phyloP scores from a whole-genome alignment of 2,797 vertebrate genomes.

The Helostoma temminkii region DNA sequence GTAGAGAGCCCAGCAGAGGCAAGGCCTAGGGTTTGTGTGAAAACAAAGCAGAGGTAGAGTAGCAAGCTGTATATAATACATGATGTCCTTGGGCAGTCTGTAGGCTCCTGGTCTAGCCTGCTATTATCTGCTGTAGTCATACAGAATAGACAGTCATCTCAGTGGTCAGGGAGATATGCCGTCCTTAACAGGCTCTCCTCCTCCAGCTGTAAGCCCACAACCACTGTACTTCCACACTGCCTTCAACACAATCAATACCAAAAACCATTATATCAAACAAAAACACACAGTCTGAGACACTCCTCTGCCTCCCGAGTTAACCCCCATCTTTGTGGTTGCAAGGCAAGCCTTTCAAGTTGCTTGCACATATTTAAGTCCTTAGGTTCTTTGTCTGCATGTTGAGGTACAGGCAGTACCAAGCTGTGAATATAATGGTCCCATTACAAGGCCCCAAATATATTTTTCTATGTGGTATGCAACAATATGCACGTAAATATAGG shows the following conservation, averaged over 20 bases:
- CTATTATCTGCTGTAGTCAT: slow-evolving; percentile 82
- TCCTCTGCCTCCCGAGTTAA: slow-evolving; percentile 82
- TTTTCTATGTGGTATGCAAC: slow-evolving; percentile 44
- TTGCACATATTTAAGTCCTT: slow-evolving; percentile 80
- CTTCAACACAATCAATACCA: slow-evolving; percentile 82
- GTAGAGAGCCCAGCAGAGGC: slow-evolving; percentile 68
- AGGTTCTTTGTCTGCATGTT: slow-evolving; percentile 81
- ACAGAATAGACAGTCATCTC: slow-evolving; percentile 78
- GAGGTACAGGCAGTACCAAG: slow-evolving; percentile 71
- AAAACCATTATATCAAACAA: slow-evolving; percentile 81
- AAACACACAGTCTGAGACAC: slow-evolving; percentile 77
- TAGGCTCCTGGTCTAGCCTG: slow-evolving; percentile 82
- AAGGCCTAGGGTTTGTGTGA: slow-evolving; percentile 76
- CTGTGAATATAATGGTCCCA: slow-evolving; percentile 80
- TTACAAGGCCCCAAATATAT: slow-evolving; percentile 70
- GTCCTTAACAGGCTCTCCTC: slow-evolving; percentile 80
- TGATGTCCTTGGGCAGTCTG: slow-evolving; percentile 84
- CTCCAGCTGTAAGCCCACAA: slow-evolving; percentile 83
- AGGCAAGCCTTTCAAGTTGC: slow-evolving; percentile 83
- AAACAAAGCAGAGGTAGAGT: slow-evolving; percentile 79
- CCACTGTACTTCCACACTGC: slow-evolving; percentile 76
- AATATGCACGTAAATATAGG: slow-evolving; percentile 68
- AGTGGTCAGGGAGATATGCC: slow-evolving; percentile 79
- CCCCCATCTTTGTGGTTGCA: slow-evolving; percentile 81
- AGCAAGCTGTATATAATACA: slow-evolving; percentile 80